Evolutionary conservation across 2,888 invertebrate genomes (phyloP).

Genomic region (Allolobophora icterica): DNA sequence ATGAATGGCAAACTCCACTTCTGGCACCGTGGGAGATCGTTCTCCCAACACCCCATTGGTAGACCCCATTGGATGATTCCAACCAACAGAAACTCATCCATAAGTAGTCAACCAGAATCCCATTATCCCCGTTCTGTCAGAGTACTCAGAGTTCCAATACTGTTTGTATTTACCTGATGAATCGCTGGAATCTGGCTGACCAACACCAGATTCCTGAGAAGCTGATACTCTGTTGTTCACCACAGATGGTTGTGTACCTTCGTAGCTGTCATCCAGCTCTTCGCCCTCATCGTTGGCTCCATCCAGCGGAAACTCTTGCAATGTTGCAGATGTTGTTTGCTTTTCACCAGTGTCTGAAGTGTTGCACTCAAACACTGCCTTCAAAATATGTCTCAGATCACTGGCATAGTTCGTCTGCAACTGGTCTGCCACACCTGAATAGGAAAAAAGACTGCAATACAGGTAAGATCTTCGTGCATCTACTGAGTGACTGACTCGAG

Average conservation of each 20-base stretch:
- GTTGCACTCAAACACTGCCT: conserved; percentile 72
- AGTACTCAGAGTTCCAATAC: background rate
- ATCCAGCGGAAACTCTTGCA: background rate
- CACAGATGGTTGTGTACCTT: background rate
- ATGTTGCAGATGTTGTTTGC: background rate
- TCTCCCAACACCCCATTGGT: too few relatives aligned
- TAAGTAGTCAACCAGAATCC: background rate
- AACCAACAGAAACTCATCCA: too few relatives aligned
- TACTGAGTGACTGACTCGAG: too few relatives aligned
- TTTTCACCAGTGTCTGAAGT: conserved; percentile 45
- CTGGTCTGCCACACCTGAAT: conserved; percentile 91
- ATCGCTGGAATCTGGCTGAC: background rate
- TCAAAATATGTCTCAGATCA: conserved; percentile 91
- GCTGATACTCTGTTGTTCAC: background rate
- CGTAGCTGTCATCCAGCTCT: background rate
- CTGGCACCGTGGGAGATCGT: too few relatives aligned
- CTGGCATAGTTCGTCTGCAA: conserved; percentile 97
- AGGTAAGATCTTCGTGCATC: background rate
- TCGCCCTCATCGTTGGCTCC: background rate
- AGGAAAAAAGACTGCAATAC: conserved; percentile 20
- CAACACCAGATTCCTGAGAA: background rate
- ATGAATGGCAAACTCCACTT: too few relatives aligned
- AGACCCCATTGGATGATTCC: too few relatives aligned
- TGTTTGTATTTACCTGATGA: background rate
- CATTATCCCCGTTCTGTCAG: background rate